Evolutionary conservation across 2,797 vertebrate genomes (phyloP).

Genomic region (Decapterus maruadsi): DNA sequence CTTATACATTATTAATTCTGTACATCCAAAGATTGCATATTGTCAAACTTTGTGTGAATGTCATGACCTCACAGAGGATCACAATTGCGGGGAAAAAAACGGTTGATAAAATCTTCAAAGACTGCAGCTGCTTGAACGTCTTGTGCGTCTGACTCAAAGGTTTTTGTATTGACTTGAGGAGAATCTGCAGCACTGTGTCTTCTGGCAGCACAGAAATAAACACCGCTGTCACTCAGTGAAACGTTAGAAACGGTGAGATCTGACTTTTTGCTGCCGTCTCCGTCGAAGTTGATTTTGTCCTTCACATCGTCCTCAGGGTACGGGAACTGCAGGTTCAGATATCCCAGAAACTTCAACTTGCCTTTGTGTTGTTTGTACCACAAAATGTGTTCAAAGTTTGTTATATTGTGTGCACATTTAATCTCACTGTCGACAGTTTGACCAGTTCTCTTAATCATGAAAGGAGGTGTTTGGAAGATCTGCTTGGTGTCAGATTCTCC

Average conservation of each 20-base stretch:
- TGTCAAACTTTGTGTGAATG: too few relatives aligned
- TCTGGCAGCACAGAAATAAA: conserved; percentile 68
- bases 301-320: conserved; percentile 23
- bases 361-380: conserved; percentile 65
- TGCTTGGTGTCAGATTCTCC: too few relatives aligned
- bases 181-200: conserved; percentile 57
- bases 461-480: conserved; percentile 38
- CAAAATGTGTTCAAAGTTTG: conserved; percentile 26
- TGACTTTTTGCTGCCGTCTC: conserved; percentile 11
- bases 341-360: conserved; percentile 44
- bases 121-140: not conserved
- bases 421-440: conserved; percentile 39
- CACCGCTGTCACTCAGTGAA: conserved; percentile 34
- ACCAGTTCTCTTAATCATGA: conserved; percentile 10
- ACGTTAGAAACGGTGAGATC: conserved; percentile 47
- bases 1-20: too few relatives aligned
- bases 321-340: not conserved
- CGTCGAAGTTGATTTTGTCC: conserved; percentile 44
- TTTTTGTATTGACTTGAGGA: conserved; percentile 52
- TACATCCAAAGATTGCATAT: too few relatives aligned
- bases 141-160: not conserved
- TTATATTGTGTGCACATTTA: conserved; percentile 43
- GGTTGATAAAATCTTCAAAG: not conserved
- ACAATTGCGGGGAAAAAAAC: too few relatives aligned
- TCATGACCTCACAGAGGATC: too few relatives aligned